Evolutionary conservation across 2,797 vertebrate genomes (phyloP).

Genomic region (Heteromormyrus szaboi): DNA sequence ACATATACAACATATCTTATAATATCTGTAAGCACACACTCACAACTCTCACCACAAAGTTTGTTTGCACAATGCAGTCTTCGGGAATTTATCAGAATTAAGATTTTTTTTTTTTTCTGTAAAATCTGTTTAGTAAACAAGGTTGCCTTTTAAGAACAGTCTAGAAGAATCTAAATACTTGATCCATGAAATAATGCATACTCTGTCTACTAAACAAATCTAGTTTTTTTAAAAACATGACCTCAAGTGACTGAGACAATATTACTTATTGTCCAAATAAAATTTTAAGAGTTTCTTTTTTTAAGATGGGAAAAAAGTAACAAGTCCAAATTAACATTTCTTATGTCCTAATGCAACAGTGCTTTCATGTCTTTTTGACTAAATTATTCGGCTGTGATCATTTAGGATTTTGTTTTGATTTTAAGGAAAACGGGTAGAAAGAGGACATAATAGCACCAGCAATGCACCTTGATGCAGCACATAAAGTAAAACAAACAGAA

Average conservation of each 20-base stretch:
- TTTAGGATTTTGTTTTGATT: constrained; percentile 7
- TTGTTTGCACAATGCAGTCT: constrained; percentile 3
- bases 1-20: constrained; percentile 3
- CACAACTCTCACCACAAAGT: neutral
- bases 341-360: neutral
- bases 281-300: neutral
- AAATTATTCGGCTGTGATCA: constrained; percentile 13
- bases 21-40: neutral
- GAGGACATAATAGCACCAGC: constrained; percentile 28
- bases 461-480: constrained; percentile 57
- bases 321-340: neutral
- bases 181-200: constrained; percentile 7
- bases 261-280: neutral
- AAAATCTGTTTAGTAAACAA: constrained; percentile 10
- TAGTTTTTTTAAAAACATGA: neutral
- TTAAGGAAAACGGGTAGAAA: neutral
- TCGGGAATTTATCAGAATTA: neutral
- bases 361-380: constrained; percentile 6
- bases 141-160: constrained; percentile 22
- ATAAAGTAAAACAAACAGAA: constrained; percentile 51
- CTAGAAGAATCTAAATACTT: constrained; percentile 13
- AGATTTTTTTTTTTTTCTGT: neutral
- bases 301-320: neutral
- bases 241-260: neutral
- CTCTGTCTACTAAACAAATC: constrained; percentile 9